Evolutionary conservation across 1,140 invertebrate genomes (phyloP), one percentile per base, ranked within the genome.

Genomic region (Lasioglossum albipes): DNA sequence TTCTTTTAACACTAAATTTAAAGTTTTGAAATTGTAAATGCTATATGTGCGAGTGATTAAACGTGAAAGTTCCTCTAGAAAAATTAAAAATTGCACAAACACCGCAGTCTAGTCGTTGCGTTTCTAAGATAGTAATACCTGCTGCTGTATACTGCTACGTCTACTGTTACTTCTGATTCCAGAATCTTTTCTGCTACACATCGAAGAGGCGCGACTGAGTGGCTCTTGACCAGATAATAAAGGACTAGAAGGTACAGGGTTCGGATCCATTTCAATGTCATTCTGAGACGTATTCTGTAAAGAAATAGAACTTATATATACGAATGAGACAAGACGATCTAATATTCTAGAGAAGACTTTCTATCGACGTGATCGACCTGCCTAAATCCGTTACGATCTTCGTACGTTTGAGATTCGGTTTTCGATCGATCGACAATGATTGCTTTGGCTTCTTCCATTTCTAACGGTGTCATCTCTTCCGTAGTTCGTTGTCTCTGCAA

Each of bases 161-260:
- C 97, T 94, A 84, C 97, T 97, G 65, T 96, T 97, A 89, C 97
- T 97, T 80, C 96, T 95, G 77, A 97, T 97, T 7, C 97, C 97
- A 0, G 97, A 97, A 92, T 98, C 97, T 93, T 98, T 98, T 76
- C 97, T 94, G 84, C 96, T 97, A 86, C 96, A 97, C 61, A 96
- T 94, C 12, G 96, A 97, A 2, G 95, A 95, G 82, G 96, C 96
- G 67, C 96, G 94, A 92, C 96, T 96, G 73, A 96, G 91, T 81
- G 95, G 93, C 89, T 97, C 96, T 69, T 96, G 95, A 72, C 90
- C 89, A 81, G 91, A 83, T 71, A 93, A 88, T 78, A 93, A 84
- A 77, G 92, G 92, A 91, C 91, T 93, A 86, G 91, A 91, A 88
- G 92, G 91, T 89, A 92, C 79, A 81, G 92, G 91, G 91, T 92